phyloP scores from a whole-genome alignment of 2,797 vertebrate species.

The Merluccius polli region DNA sequence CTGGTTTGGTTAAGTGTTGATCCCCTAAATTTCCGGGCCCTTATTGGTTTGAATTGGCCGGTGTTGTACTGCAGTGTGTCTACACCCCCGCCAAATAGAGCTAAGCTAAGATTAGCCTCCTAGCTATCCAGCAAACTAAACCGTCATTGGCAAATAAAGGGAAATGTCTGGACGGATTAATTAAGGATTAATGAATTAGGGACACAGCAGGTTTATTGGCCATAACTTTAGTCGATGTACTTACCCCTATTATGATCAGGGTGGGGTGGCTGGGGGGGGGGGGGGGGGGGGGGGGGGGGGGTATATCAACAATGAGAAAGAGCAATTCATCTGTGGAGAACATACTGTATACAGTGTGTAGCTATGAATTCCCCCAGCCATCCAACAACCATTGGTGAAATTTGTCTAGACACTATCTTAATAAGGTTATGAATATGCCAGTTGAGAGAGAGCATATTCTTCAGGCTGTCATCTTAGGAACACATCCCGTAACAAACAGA shows the following conservation, averaged over 20 bases:
- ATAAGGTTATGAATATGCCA: background rate
- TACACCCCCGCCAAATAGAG: background rate
- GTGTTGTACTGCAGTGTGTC: background rate
- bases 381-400: too few relatives aligned
- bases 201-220: background rate
- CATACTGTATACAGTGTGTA: too few relatives aligned
- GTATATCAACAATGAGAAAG: too few relatives aligned
- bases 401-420: background rate
- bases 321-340: too few relatives aligned
- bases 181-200: background rate
- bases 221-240: too few relatives aligned
- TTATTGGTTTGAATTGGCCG: background rate
- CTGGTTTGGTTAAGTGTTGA: background rate
- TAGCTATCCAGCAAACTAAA: too few relatives aligned
- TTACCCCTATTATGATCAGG: too few relatives aligned
- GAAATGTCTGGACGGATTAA: background rate
- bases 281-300: too few relatives aligned
- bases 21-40: background rate
- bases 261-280: too few relatives aligned
- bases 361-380: too few relatives aligned
- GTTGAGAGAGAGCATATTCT: background rate
- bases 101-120: background rate
- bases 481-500: too few relatives aligned
- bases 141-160: background rate
- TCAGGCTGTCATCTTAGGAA: too few relatives aligned